Base-by-base conservation (phyloP, 2,888 invertebrate species). In the Polietes domitor region DNA sequence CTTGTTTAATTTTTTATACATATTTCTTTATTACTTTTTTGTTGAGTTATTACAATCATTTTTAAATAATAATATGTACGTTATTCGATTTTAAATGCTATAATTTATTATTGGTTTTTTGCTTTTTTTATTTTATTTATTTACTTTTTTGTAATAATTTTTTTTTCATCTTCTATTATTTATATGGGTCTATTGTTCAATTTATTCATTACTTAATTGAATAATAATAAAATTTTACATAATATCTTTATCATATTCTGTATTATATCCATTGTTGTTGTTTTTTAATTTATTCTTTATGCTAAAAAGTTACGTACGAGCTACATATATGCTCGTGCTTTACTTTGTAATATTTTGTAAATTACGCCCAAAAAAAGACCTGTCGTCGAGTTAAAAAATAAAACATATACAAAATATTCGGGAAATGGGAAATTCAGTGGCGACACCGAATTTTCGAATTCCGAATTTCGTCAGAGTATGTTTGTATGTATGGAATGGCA, bases 401-500 rank as follows among this genome's bases (percentile, higher is more conserved):
- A 68, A 71, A 37, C 43, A 41, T 63, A 24, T n/a, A 63, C 41
- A 55, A 37, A 41, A 73, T 63, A 24, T 74, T 80, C 65, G 41
- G 41, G 17, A 63, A 19, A 75, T 37, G 65, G 32, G 12, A 41
- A 63, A 55, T 26, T 17, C 26, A 9, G 32, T 50, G 26, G 10
- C 43, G 53, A 5, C 6, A 53, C 19, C n/a, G 10, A 53, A 53
- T 53, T n/a, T n/a, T 21, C 53, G 1, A 53, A 53, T 5, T 21
- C 53, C 53, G 19, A 24, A 17, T 53, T 53, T 50, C 71, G 50
- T 75, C 43, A 15, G 61, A 2, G 7, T 80, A 28, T 53, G 5
- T 65, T 21, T 41, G 19, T 65, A 19, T 41, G 55, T 43, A 24
- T 88, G 90, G 90, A 90, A 90, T 90, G 91, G 90, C 90, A 90